Evolutionary conservation across 2,888 invertebrate species (phyloP).

Genomic region (Lithophane semibrunnea): DNA sequence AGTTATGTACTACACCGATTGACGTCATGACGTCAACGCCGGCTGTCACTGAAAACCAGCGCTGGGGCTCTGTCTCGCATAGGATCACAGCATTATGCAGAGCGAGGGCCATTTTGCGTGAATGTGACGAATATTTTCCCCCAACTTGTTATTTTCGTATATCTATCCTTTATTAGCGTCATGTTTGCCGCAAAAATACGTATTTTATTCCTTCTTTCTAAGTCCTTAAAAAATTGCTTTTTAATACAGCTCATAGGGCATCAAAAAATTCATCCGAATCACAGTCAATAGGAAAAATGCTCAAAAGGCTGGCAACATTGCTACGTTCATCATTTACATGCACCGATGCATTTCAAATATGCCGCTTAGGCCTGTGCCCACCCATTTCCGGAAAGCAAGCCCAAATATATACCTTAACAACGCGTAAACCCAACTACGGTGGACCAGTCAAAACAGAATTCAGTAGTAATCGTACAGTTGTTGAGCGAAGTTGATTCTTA

Average conservation of each 20-base stretch:
- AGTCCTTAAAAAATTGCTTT: too few species aligned
- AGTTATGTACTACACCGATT: too few species aligned
- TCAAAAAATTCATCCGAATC: not conserved
- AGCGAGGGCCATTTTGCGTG: too few species aligned
- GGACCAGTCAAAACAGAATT: slow-evolving; percentile 49
- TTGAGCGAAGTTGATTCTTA: slow-evolving; percentile 28
- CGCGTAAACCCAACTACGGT: slow-evolving; percentile 13
- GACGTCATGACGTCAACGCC: too few species aligned
- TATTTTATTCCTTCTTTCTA: too few species aligned
- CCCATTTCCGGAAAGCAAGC: slow-evolving; percentile 37
- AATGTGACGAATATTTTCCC: too few species aligned
- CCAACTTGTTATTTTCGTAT: too few species aligned
- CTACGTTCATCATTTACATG: not conserved
- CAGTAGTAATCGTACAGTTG: slow-evolving; percentile 26
- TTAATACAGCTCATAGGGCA: not conserved
- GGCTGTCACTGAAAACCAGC: too few species aligned
- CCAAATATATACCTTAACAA: slow-evolving; percentile 23
- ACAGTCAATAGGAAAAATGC: not conserved
- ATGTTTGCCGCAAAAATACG: too few species aligned
- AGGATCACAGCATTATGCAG: too few species aligned
- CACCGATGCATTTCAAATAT: slow-evolving; percentile 17
- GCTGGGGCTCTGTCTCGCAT: too few species aligned
- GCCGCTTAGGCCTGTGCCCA: slow-evolving; percentile 23
- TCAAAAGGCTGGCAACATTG: not conserved
- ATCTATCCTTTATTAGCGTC: too few species aligned